phyloP scores from a whole-genome alignment of 2,113 vertebrate genomes.

The Pandion haliaetus region DNA sequence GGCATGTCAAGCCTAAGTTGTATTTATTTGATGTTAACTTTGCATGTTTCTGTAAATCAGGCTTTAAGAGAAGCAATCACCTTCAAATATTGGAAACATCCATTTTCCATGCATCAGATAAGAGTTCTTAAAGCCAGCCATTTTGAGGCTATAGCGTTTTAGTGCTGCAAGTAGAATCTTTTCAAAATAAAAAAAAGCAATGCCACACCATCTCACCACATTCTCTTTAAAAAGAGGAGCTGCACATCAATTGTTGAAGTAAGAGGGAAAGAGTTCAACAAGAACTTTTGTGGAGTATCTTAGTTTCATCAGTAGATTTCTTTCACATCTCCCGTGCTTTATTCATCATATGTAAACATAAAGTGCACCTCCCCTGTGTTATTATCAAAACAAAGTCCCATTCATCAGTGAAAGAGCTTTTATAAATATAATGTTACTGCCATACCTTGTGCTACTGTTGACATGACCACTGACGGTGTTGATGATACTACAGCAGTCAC shows the following conservation, averaged over 20 bases:
- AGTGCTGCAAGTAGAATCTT: not conserved
- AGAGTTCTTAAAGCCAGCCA: not conserved
- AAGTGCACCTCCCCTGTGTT: not conserved
- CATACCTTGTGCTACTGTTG: constrained; percentile 89
- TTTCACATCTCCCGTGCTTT: not conserved
- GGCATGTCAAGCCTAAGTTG: not conserved
- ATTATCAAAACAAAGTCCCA: not conserved
- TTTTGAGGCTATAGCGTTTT: not conserved
- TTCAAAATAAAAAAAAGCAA: not conserved
- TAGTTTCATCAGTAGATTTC: not conserved
- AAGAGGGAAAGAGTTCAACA: not conserved
- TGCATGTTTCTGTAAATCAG: not conserved
- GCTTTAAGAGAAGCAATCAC: not conserved
- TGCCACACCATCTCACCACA: not conserved
- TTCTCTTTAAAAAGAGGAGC: not conserved
- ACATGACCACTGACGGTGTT: constrained; percentile 92
- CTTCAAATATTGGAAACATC: not conserved
- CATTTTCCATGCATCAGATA: not conserved
- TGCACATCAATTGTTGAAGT: not conserved
- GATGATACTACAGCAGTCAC: constrained; percentile 93
- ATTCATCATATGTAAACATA: not conserved
- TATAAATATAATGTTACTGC: not conserved
- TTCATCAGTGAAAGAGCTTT: not conserved
- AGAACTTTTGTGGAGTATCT: not conserved
- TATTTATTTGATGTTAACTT: not conserved